phyloP scores from a whole-genome alignment of 2,888 invertebrate genomes.

The Iselma pallidipennis region DNA sequence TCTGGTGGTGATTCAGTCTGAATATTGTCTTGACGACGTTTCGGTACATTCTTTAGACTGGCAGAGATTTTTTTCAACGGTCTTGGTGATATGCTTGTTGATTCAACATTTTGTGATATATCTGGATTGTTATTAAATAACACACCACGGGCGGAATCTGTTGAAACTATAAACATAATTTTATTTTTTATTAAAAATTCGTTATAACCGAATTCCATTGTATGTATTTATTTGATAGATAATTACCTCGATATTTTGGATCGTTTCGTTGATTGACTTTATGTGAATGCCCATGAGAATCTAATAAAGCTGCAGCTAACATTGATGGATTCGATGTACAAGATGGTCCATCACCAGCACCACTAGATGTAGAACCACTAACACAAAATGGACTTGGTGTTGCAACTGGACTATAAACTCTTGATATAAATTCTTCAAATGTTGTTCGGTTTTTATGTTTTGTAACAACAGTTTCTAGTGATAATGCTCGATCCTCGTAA shows the following conservation, averaged over 20 bases:
- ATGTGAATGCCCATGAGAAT: constrained; percentile 56
- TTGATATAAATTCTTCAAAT: constrained; percentile 85
- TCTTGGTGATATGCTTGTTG: constrained; percentile 65
- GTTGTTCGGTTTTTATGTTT: constrained; percentile 86
- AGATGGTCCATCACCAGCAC: constrained; percentile 43
- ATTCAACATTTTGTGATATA: constrained; percentile 50
- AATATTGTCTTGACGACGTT: constrained; percentile 48
- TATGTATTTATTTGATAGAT: background rate
- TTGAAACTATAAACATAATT: constrained; percentile 33
- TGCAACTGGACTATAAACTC: constrained; percentile 70
- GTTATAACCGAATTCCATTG: no score
- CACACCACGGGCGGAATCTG: constrained; percentile 48
- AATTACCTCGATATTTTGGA: constrained; percentile 49
- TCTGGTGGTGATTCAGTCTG: constrained; percentile 53
- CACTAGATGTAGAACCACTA: constrained; percentile 34
- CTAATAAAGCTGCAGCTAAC: constrained; percentile 63
- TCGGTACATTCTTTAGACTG: constrained; percentile 52
- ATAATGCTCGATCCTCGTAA: constrained; percentile 88
- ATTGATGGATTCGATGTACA: constrained; percentile 55
- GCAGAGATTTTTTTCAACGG: constrained; percentile 67
- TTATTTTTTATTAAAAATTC: background rate
- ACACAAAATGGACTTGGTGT: constrained; percentile 58
- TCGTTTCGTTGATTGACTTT: constrained; percentile 46
- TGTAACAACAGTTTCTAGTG: constrained; percentile 80
- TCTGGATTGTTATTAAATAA: constrained; percentile 52